Evolutionary conservation across 1,140 invertebrate genomes (phyloP).

Genomic region (Nymphalis io): DNA sequence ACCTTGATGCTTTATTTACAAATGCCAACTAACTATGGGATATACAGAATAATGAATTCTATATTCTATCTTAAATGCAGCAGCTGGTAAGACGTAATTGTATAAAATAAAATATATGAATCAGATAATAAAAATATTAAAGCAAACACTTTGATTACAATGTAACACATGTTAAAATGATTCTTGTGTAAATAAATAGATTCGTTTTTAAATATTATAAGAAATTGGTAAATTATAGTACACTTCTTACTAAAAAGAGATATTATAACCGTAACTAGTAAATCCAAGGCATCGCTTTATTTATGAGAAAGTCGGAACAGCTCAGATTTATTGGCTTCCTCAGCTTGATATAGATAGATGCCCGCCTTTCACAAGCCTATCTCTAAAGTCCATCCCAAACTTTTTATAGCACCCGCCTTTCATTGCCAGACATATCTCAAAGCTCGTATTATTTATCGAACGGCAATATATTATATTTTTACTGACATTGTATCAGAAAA

Average conservation of each 20-base stretch:
- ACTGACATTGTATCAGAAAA: constrained; percentile 41
- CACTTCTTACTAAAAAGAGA: neutral
- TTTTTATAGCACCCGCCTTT: constrained; percentile 62
- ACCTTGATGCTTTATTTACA: too few species aligned
- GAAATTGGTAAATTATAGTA: neutral
- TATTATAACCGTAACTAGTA: constrained; percentile 19
- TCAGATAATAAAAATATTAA: too few species aligned
- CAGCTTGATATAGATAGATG: constrained; percentile 63
- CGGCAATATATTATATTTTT: constrained; percentile 52
- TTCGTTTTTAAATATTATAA: neutral
- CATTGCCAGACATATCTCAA: constrained; percentile 49
- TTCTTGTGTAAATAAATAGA: too few species aligned
- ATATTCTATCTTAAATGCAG: too few species aligned
- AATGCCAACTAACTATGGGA: too few species aligned
- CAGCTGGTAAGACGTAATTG: too few species aligned
- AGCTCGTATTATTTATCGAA: constrained; percentile 56
- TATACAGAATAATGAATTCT: too few species aligned
- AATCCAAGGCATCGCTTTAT: constrained; percentile 53
- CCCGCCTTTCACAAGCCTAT: constrained; percentile 54
- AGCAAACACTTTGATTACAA: too few species aligned
- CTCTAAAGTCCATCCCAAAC: constrained; percentile 58
- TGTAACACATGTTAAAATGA: too few species aligned
- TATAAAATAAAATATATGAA: too few species aligned
- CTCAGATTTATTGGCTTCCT: constrained; percentile 72
- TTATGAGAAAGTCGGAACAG: constrained; percentile 61